Evolutionary conservation across 2,888 invertebrate genomes (phyloP).

Genomic region (Nomada hirtipes): DNA sequence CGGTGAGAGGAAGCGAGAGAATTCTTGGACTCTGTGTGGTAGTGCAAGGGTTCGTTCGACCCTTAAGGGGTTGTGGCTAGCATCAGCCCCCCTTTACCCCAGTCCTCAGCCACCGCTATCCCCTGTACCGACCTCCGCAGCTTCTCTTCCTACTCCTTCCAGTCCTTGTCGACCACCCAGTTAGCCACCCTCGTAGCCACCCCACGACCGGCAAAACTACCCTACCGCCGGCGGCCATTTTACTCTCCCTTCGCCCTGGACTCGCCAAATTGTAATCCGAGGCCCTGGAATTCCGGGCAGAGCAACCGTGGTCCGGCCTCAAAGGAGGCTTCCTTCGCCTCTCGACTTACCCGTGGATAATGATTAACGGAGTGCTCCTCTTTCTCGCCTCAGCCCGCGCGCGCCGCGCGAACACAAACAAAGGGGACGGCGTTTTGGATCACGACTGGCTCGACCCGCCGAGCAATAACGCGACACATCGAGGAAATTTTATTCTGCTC

Average conservation of each 20-base stretch:
- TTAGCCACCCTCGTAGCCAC: constrained; percentile 78
- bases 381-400: constrained; percentile 62
- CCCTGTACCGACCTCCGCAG: constrained; percentile 65
- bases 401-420: constrained; percentile 60
- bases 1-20: constrained; percentile 54
- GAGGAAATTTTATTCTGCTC: constrained; percentile 43
- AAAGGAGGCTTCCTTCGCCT: constrained; percentile 77
- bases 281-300: constrained; percentile 78
- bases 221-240: constrained; percentile 84
- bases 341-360: constrained; percentile 75
- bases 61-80: constrained; percentile 85
- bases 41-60: constrained; percentile 83
- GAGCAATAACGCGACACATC: constrained; percentile 35
- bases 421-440: constrained; percentile 55
- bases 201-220: constrained; percentile 81
- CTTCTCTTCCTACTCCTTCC: constrained; percentile 62
- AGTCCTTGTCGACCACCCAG: constrained; percentile 77
- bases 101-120: constrained; percentile 68
- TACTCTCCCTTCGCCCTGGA: constrained; percentile 82
- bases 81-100: constrained; percentile 75
- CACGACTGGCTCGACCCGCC: constrained; percentile 7
- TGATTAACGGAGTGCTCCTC: constrained; percentile 75
- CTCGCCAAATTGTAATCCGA: constrained; percentile 83
- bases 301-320: constrained; percentile 76
- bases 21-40: constrained; percentile 80